Percentiles rank a stretch among this genome's conserved stretches.
These are phyloP conservation scores for Ovis aries DNA, from an alignment of 2,113 vertebrate species.

Conservation along the genomic window ARS-UI_Ramb_v3.0 NC_056066.1:6475501-6476000, in stretches of 20 bases:
- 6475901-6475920: too few species aligned
- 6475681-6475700: background rate
- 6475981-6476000: too few species aligned
- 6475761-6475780: background rate
- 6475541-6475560: background rate
- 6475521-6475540: background rate
- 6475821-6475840: too few species aligned
- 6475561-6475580: background rate
- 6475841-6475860: too few species aligned
- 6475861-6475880: too few species aligned
- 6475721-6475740: background rate
- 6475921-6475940: too few species aligned
- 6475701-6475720: background rate
- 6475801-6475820: too few species aligned
- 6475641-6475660: background rate
- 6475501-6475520: background rate
- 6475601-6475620: background rate
- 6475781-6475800: background rate
- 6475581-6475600: background rate
- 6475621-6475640: background rate
- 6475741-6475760: background rate
- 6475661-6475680: background rate
- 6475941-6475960: too few species aligned
- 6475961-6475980: too few species aligned
- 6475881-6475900: too few species aligned